These are phyloP conservation scores for Heloderma charlesbogerti DNA, from an alignment of 2,113 vertebrate species.

Conservation along the genomic window DNA sequence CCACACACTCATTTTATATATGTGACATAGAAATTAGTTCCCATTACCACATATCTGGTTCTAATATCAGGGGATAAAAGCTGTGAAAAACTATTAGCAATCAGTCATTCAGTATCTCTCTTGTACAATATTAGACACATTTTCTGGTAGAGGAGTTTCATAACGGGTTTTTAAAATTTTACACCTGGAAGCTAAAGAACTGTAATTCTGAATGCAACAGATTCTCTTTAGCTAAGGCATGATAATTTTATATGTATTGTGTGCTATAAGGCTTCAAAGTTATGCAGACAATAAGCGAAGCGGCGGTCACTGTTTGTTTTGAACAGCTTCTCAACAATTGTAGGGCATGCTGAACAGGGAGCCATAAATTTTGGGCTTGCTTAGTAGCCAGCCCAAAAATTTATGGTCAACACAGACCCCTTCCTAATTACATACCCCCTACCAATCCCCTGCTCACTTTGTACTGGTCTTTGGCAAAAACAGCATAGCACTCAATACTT, in stretches of 20 bases:
- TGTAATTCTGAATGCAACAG: background rate
- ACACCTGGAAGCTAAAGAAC: background rate
- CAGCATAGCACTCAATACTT: background rate
- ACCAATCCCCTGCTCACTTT: background rate
- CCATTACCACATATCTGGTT: slow-evolving; percentile 8
- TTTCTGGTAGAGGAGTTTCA: background rate
- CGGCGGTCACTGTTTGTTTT: background rate
- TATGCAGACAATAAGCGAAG: background rate
- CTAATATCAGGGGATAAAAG: background rate
- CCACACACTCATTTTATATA: slow-evolving; percentile 5
- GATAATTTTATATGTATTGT: slow-evolving; percentile 1
- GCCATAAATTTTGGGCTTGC: background rate
- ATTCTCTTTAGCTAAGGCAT: background rate
- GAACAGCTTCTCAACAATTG: background rate
- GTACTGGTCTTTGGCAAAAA: background rate
- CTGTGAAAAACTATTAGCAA: slow-evolving; percentile 18
- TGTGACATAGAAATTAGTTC: background rate
- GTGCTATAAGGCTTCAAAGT: background rate
- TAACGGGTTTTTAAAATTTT: background rate
- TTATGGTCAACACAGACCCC: background rate
- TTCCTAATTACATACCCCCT: background rate
- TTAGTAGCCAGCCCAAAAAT: background rate
- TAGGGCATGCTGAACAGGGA: background rate
- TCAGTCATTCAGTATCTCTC: background rate
- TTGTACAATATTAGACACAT: background rate